Base-by-base conservation (phyloP, 2,888 invertebrate genomes). In the Sepioteuthis lessoniana region DNA sequence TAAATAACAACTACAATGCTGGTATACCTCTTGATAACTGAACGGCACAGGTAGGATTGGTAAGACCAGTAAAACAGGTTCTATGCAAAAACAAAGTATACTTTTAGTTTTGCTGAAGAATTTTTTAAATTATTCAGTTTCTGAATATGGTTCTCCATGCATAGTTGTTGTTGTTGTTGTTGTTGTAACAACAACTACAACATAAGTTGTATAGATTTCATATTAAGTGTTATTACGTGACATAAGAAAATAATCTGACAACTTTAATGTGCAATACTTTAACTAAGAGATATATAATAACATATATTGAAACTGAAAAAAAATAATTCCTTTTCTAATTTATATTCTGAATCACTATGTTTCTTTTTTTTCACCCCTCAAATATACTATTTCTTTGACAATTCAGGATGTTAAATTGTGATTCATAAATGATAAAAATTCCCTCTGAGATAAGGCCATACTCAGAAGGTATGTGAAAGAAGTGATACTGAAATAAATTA, bases 321-420 rank as follows among this genome's bases (percentile, higher is more conserved):
- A n/a, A 76, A n/a, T 76, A 76, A 76, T 76, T n/a, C 76, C 13
- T n/a, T 76, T 76, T 76, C 76, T n/a, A n/a, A 76, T 76, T 76
- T 76, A 76, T n/a, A n/a, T 76, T 76, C 76, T 76, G 76, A 76
- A 76, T 76, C n/a, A 76, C 76, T 76, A n/a, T 13, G n/a, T 2
- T 2, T 76, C n/a, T 76, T 76, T 35, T 76, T 16, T n/a, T n/a
- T n/a, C n/a, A 31, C 31, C 10, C 31, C 60, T 60, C 31, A 60
- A 60, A 60, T 31, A 31, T 60, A 47, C 16, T 31, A 60, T 60
- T 25, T 35, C n/a, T 76, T n/a, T 35, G 25, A n/a, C 25, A 35
- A n/a, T 35, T 13, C n/a, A 76, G n/a, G n/a, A 76, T 35, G 35
- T 76, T n/a, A 28, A 60, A 47, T 55, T 55, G 55, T 55, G 55